A percentile compares a stretch with the other conserved stretches of the same genome.
Evolutionary conservation across 2,888 invertebrate genomes (phyloP).

Genomic region (Apeira syringaria): DNA sequence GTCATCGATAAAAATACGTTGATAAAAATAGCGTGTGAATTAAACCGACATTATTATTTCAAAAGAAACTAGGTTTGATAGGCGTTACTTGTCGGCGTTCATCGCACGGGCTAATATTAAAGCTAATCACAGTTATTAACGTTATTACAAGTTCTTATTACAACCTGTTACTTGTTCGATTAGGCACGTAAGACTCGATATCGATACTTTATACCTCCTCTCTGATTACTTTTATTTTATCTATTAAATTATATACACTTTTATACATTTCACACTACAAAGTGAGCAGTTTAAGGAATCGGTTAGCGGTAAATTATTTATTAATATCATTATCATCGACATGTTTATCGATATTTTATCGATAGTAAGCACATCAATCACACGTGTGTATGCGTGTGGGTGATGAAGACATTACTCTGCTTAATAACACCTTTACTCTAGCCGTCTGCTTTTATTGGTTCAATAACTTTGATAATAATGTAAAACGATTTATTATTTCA

Average conservation of each 20-base stretch:
- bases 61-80: conserved; percentile 42
- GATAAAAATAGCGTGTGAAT: conserved; percentile 46
- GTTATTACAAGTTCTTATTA: conserved; percentile 40
- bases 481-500: conserved; percentile 69
- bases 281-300: conserved; percentile 36
- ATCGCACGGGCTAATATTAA: conserved; percentile 61
- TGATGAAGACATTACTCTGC: conserved; percentile 67
- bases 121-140: conserved; percentile 68
- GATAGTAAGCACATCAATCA: conserved; percentile 53
- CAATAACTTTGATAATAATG: conserved; percentile 66
- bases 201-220: conserved; percentile 13
- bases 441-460: conserved; percentile 69
- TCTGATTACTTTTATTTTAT: conserved; percentile 4
- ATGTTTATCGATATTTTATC: conserved; percentile 54
- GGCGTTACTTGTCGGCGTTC: conserved; percentile 42
- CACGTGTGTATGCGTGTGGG: conserved; percentile 47
- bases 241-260: conserved; percentile 15
- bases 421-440: conserved; percentile 59
- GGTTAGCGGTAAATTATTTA: conserved; percentile 43
- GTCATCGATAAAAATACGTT: conserved; percentile 43
- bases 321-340: conserved; percentile 48
- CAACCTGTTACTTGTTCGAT: conserved; percentile 45
- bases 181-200: conserved; percentile 23
- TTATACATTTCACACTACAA: conserved; percentile 37
- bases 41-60: conserved; percentile 37